These are phyloP conservation scores for Caenorhabditis sp. DNA, from an alignment of 2,888 invertebrate species.

Conservation along the genomic window DNA sequence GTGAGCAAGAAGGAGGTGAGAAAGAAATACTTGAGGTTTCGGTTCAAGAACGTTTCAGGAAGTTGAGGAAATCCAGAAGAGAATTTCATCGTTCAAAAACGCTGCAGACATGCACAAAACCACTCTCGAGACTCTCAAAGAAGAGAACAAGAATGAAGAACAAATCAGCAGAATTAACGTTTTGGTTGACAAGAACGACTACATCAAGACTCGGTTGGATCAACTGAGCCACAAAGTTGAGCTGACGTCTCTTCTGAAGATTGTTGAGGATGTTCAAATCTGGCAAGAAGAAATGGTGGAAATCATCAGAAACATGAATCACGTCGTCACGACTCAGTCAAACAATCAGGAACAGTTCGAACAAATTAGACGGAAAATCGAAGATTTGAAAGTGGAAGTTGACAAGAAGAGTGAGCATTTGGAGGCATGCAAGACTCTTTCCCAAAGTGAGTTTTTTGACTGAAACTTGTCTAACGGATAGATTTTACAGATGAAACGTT, in stretches of 20 bases:
- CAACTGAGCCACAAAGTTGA: constrained; percentile 62
- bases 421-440: constrained; percentile 54
- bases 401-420: constrained; percentile 64
- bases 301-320: constrained; percentile 65
- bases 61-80: constrained; percentile 47
- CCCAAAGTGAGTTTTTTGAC: constrained; percentile 31
- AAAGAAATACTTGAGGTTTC: no score
- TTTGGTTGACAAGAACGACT: constrained; percentile 62
- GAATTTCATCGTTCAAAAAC: constrained; percentile 47
- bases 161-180: constrained; percentile 61
- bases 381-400: constrained; percentile 61
- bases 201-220: constrained; percentile 61
- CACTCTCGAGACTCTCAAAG: constrained; percentile 46
- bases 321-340: constrained; percentile 53
- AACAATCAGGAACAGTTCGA: constrained; percentile 66
- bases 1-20: constrained; percentile 48
- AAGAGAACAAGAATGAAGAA: constrained; percentile 59
- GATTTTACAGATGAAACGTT: constrained; percentile 50
- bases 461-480: background rate
- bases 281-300: constrained; percentile 74
- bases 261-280: constrained; percentile 71
- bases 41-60: no score
- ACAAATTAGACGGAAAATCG: constrained; percentile 54
- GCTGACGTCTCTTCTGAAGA: constrained; percentile 46
- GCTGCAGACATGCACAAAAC: constrained; percentile 47